Evolutionary conservation across 2,797 vertebrate species (phyloP), one percentile per base, ranked within the genome.

Genomic region (Eurystomus glaucurus): DNA sequence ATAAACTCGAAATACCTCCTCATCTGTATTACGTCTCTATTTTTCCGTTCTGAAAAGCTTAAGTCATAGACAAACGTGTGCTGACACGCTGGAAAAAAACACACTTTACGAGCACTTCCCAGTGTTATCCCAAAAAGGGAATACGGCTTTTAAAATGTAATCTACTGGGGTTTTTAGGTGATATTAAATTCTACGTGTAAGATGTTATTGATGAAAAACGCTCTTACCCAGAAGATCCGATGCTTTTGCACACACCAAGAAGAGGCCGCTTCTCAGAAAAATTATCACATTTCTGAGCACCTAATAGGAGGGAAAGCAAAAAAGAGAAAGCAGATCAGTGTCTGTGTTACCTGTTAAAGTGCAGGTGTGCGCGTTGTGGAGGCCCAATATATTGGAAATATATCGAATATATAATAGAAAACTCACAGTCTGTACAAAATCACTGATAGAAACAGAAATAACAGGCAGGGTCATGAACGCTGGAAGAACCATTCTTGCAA

Each of bases 251-350:
- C 93, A 99, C 98, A 77, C 99, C 99, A 81, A 99, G 99, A 85
- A 99, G 98, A 72, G 99, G 99, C 82, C 99, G 98, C 98, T 99
- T 99, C 97, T 99, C 99, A 31, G 99, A 98, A 96, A 99, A 99
- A 91, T 97, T 98, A 97, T 99, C 99, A 75, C 95, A 98, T 97
- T 99, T 99, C 96, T 99, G 98, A 96, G 98, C 97, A 99, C 98
- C 99, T 99, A 97, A 43, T 60, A 92, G 79, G 76, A 94, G 94
- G 90, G 88, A 60, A 96, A 96, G 93, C 35, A 96, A 78, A 90
- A 95, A 37, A 78, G 70, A 15, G 14, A 75, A 79, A 70, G 48
- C 23, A 87, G 52, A 62, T 43, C 41, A 43, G 37, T 37, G 25
- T 18, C 45, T 23, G 55, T 37, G 68, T 18, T 19, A 64, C 54